Percentiles rank a stretch among this genome's conserved stretches.
Conservation (phyloP, 2,888 invertebrate genomes). For the Drosophila stalkeri region DNA sequence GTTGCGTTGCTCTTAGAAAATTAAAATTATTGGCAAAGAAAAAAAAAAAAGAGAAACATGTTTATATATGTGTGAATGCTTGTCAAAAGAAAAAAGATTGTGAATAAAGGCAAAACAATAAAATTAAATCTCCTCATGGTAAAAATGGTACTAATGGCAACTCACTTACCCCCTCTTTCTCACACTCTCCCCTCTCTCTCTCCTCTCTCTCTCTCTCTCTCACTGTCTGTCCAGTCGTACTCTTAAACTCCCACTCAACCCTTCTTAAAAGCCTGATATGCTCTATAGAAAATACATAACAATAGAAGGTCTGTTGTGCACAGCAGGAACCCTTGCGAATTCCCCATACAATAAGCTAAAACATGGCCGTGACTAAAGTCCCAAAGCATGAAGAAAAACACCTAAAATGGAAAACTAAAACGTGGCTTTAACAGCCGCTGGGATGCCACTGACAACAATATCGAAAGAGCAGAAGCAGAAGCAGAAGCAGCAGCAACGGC, state of each 20-base stretch:
- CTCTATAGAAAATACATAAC: conserved; percentile 73
- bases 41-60: background rate
- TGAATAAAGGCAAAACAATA: conserved; percentile 76
- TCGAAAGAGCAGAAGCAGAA: background rate
- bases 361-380: conserved; percentile 59
- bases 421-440: conserved; percentile 59
- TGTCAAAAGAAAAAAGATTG: conserved; percentile 43
- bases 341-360: conserved; percentile 77
- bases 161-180: too few species aligned
- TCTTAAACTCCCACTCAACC: conserved; percentile 10
- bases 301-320: conserved; percentile 42
- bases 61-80: conserved; percentile 19
- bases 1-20: conserved; percentile 68
- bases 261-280: conserved; percentile 30
- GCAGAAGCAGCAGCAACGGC: background rate
- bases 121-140: conserved; percentile 80
- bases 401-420: conserved; percentile 77
- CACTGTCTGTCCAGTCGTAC: conserved; percentile 27
- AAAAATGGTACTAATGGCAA: conserved; percentile 72
- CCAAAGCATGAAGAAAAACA: conserved; percentile 59
- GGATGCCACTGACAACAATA: conserved; percentile 62
- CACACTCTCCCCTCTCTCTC: conserved; percentile 40
- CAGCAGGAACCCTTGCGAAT: conserved; percentile 51
- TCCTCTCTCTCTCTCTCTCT: conserved; percentile 13
- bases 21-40: conserved; percentile 49